phyloP scores from a whole-genome alignment of 1,140 invertebrate species.

The Periplaneta americana region DNA sequence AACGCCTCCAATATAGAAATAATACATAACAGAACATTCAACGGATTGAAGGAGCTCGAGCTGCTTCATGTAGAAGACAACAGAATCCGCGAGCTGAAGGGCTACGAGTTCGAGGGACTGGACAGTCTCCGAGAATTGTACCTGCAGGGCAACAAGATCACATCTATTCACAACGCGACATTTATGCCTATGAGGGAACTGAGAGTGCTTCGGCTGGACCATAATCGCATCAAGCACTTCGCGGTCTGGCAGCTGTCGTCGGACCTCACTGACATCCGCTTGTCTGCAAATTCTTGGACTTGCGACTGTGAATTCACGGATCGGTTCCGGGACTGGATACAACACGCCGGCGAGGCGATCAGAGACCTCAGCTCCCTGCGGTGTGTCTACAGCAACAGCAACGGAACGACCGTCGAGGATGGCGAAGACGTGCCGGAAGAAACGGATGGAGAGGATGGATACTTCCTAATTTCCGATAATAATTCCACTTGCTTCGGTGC shows the following conservation, averaged over 20 bases:
- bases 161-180: constrained; percentile 67
- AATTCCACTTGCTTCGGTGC: constrained; percentile 25
- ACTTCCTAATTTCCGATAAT: constrained; percentile 39
- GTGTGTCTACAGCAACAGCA: constrained; percentile 54
- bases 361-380: constrained; percentile 44
- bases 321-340: constrained; percentile 72
- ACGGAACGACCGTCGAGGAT: constrained; percentile 47
- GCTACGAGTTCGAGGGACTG: constrained; percentile 64
- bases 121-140: constrained; percentile 56
- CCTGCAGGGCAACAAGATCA: constrained; percentile 62
- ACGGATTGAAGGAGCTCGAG: constrained; percentile 76
- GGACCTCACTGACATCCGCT: constrained; percentile 57
- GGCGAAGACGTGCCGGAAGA: constrained; percentile 43
- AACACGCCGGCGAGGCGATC: constrained; percentile 52
- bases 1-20: constrained; percentile 81
- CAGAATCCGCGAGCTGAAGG: constrained; percentile 63
- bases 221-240: constrained; percentile 68
- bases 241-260: constrained; percentile 69
- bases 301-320: constrained; percentile 82
- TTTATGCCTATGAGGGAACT: constrained; percentile 67
- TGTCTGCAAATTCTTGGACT: constrained; percentile 79
- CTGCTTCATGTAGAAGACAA: constrained; percentile 79
- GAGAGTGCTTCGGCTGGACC: constrained; percentile 64
- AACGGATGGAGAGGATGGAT: constrained; percentile 48
- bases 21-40: constrained; percentile 86